These are phyloP conservation scores for Anser brachyrhynchus DNA, from an alignment of 2,113 vertebrate species.

Conservation along the genomic window DNA sequence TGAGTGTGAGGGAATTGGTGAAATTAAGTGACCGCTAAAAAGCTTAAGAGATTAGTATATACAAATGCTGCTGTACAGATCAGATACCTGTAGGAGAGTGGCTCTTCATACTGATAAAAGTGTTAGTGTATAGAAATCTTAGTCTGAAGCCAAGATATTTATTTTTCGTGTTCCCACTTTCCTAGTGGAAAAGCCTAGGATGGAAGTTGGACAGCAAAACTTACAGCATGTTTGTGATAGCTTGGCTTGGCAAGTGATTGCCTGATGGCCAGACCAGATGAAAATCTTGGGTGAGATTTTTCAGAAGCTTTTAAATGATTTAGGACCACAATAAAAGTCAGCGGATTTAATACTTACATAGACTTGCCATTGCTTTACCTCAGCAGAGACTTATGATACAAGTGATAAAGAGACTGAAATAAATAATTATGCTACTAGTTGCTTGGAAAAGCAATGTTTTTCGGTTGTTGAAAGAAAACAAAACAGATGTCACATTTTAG, in stretches of 20 bases:
- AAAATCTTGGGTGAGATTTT: neutral
- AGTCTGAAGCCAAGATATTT: neutral
- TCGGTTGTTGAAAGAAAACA: slow-evolving; percentile 12
- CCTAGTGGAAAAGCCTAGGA: neutral
- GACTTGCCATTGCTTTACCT: neutral
- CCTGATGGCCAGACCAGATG: neutral
- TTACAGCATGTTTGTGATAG: neutral
- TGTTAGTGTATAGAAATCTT: neutral
- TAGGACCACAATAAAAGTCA: neutral
- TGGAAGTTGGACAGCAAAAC: neutral
- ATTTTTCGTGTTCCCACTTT: neutral
- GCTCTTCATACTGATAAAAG: no score
- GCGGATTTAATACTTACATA: neutral
- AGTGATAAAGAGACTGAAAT: neutral
- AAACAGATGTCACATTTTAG: neutral
- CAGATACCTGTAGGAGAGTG: neutral
- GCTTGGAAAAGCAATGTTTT: neutral
- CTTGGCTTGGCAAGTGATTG: neutral
- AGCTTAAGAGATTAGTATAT: neutral
- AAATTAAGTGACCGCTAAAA: neutral
- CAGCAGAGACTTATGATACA: neutral
- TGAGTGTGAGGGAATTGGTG: neutral
- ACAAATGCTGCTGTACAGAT: neutral
- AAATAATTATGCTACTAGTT: neutral
- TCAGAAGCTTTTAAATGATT: neutral